phyloP scores from a whole-genome alignment of 1,140 invertebrate species.

The Bombus breviceps region DNA sequence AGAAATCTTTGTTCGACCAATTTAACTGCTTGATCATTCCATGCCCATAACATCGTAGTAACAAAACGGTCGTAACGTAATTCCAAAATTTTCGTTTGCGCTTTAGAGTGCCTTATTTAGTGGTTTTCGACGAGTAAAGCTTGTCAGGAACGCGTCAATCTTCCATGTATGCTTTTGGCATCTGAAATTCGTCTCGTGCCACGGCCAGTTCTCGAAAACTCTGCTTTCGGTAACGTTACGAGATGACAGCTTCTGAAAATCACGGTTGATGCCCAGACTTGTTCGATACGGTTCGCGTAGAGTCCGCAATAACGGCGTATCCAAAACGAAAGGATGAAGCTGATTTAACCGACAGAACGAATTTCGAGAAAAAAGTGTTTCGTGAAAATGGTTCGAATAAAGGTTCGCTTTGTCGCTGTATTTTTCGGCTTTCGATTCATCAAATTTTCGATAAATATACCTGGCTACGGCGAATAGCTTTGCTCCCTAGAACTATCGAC shows the following conservation, averaged over 20 bases:
- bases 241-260: slow-evolving; percentile 12
- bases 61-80: neutral
- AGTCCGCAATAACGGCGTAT: neutral
- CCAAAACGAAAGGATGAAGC: too few species aligned
- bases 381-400: neutral
- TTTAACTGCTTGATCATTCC: too few species aligned
- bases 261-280: neutral
- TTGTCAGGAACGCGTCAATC: slow-evolving; percentile 57
- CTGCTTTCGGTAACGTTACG: neutral
- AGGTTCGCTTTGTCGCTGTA: neutral
- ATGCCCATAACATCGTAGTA: slow-evolving; percentile 16
- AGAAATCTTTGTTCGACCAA: neutral
- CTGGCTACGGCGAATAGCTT: too few species aligned
- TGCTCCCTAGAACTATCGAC: neutral
- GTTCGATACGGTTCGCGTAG: neutral
- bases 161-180: slow-evolving; percentile 55
- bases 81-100: slow-evolving; percentile 36
- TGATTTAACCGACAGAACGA: neutral
- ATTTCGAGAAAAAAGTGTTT: neutral
- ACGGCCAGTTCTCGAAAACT: slow-evolving; percentile 41
- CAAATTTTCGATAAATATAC: neutral
- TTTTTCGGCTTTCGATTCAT: neutral
- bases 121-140: slow-evolving; percentile 1
- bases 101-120: neutral
- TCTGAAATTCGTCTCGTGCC: slow-evolving; percentile 29